Evolutionary conservation across 2,888 invertebrate species (phyloP).

Genomic region (Adelognathus sp.): DNA sequence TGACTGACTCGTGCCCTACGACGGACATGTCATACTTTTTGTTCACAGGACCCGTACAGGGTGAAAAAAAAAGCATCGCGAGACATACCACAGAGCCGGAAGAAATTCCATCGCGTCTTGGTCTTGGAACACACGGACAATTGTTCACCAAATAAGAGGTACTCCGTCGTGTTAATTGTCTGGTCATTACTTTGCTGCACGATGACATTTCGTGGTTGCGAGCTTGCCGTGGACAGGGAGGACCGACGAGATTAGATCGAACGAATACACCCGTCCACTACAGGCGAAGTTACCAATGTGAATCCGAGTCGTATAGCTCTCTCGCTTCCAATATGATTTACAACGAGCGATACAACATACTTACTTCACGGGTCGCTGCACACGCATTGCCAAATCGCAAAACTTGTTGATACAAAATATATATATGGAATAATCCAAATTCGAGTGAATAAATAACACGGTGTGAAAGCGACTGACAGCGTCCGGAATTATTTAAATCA

Average conservation of each 20-base stretch:
- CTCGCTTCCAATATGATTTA: constrained; percentile 28
- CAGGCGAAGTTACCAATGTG: not conserved
- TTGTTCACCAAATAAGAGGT: constrained; percentile 23
- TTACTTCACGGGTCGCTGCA: not conserved
- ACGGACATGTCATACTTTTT: constrained; percentile 40
- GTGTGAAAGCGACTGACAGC: constrained; percentile 38
- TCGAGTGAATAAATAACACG: not conserved
- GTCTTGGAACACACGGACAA: constrained; percentile 22
- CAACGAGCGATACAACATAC: constrained; percentile 9
- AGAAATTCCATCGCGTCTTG: constrained; percentile 24
- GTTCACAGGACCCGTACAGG: constrained; percentile 1
- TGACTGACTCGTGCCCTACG: constrained; percentile 43
- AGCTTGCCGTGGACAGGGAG: not conserved
- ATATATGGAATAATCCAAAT: not conserved
- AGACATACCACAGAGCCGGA: constrained; percentile 15
- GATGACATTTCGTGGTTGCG: not conserved
- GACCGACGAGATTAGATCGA: constrained; percentile 16
- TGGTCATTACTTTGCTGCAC: not conserved
- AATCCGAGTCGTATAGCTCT: constrained; percentile 3
- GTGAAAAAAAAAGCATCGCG: constrained; percentile 45
- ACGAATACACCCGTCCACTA: not conserved
- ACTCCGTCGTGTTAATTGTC: constrained; percentile 31
- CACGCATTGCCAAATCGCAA: not conserved
- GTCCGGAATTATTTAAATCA: constrained; percentile 4
- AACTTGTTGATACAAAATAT: not conserved